Evolutionary conservation across 2,113 vertebrate species (phyloP), one percentile per base, ranked within the genome.

Genomic region (Nyctereutes procyonoides): DNA sequence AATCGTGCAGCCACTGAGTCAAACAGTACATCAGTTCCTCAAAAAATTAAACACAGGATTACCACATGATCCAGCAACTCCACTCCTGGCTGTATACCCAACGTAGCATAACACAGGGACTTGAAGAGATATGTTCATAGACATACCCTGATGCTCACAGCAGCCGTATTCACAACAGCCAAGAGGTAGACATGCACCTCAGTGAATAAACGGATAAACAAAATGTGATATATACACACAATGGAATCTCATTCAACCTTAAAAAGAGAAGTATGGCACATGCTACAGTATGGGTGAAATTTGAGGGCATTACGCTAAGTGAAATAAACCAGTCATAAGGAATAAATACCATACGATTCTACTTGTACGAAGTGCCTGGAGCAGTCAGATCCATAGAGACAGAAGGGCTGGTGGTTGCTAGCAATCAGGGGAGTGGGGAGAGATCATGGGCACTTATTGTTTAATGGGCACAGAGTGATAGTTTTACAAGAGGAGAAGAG

Each of bases 371-470:
- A 48, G 20, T 19, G 19, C 55, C 74, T 10, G 35, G 24, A 79
- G 67, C 19, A 20, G 67, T 56, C 35, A 53, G 32, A 51, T 15
- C 93, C 30, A 16, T 2, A 69, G 71, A 84, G 30, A 48, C 53
- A 19, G 74, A 58, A 58, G 48, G 26, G 56, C 2, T 7, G 43
- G 43, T 17, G 62, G 76, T 4, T 26, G 30, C 51, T n/a, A 48
- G n/a, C 32, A 32, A 69, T 17, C 2, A n/a, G 28, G 9, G 0
- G 2, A 1, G 43, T 28, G 16, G 53, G 51, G 30, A 32, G 2
- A 13, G 58, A 0, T 2, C 14, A 53, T 2, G 48, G n/a, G 35
- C 4, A 32, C 14, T 2, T 48, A 5, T 10, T 24, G 35, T 93
- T 16, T 30, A 16, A 43, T 0, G 30, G 4, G 22, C 19, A 9